Evolutionary conservation across 1,140 invertebrate species (phyloP).

Genomic region (Camponotus floridanus): DNA sequence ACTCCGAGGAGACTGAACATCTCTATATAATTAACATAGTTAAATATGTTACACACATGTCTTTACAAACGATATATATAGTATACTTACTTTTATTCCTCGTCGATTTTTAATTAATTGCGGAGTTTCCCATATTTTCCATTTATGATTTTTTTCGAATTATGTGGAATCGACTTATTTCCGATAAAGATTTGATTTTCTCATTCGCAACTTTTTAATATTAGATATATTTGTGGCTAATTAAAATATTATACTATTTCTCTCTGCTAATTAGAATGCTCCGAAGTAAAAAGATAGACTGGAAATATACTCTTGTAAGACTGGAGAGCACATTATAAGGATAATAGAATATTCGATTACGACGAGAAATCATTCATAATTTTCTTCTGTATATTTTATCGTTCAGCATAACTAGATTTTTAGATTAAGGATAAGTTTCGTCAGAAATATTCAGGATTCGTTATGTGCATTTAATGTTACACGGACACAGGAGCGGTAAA

Average conservation of each 20-base stretch:
- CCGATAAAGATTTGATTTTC: neutral
- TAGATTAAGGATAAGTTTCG: conserved; percentile 24
- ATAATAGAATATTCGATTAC: neutral
- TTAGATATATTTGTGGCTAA: neutral
- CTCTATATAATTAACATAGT: conserved; percentile 42
- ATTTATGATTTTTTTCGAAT: neutral
- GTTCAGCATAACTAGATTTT: conserved; percentile 19
- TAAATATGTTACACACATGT: conserved; percentile 14
- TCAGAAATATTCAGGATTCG: conserved; percentile 34
- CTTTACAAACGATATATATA: neutral
- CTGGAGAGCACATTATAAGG: neutral
- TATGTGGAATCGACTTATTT: neutral
- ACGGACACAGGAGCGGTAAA: neutral
- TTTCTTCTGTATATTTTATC: conserved; percentile 17
- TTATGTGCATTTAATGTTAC: conserved; percentile 40
- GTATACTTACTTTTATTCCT: conserved; percentile 47
- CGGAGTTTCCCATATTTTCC: neutral
- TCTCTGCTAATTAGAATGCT: too few relatives aligned
- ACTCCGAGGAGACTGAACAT: conserved; percentile 73
- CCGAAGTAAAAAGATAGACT: neutral
- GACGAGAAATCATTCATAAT: neutral
- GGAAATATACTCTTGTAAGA: neutral
- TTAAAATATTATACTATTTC: too few relatives aligned
- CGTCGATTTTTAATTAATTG: conserved; percentile 1
- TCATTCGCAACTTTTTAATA: neutral